Conservation (phyloP, 1,140 invertebrate genomes). For the Eriocheir sinensis region DNA sequence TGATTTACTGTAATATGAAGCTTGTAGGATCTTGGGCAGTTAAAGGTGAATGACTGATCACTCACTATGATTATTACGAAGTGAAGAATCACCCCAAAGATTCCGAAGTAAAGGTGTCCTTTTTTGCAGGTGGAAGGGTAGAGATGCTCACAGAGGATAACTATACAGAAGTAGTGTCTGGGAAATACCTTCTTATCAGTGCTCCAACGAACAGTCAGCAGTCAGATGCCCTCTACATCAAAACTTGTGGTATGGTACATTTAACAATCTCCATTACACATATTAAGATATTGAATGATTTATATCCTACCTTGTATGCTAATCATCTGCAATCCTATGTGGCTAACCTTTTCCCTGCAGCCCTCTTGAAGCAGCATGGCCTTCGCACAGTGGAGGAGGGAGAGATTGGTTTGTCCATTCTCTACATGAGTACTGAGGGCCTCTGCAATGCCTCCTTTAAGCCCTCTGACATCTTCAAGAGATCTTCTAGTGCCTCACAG, state of each 20-base stretch:
- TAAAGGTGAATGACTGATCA: too few relatives aligned
- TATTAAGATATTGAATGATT: not conserved
- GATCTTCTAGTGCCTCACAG: not conserved
- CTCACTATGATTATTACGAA: too few relatives aligned
- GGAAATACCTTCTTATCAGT: conserved; percentile 31
- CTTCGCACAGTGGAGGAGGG: not conserved
- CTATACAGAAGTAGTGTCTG: not conserved
- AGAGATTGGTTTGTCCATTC: not conserved
- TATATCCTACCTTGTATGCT: not conserved
- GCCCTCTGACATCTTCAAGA: not conserved
- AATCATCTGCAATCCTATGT: too few relatives aligned
- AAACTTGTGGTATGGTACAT: not conserved
- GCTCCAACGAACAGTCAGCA: not conserved
- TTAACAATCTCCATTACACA: not conserved
- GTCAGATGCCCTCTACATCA: not conserved
- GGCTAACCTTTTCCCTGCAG: not conserved
- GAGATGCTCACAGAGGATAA: conserved; percentile 37
- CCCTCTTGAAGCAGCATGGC: not conserved
- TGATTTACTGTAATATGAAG: too few relatives aligned
- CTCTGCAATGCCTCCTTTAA: not conserved
- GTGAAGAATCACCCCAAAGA: too few relatives aligned
- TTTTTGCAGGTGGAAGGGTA: conserved; percentile 29
- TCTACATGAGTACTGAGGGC: not conserved
- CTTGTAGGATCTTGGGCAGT: too few relatives aligned
- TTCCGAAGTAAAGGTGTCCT: too few relatives aligned